Percentiles rank a stretch among this genome's conserved stretches.
phyloP scores from a whole-genome alignment of 1,140 invertebrate genomes.

The Pseudomyrmex dendroicus region DNA sequence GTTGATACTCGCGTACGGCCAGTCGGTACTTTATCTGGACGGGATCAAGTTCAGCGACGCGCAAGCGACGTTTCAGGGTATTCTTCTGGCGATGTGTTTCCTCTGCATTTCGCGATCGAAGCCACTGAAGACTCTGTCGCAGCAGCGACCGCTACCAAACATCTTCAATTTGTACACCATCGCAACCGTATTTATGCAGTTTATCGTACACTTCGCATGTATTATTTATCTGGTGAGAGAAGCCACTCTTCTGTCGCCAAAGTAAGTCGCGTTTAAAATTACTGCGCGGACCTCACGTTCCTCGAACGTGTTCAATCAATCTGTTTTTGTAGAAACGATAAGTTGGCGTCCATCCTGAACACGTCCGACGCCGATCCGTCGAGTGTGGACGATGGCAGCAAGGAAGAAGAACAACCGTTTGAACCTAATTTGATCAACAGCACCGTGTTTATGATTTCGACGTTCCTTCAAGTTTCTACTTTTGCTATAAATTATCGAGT shows the following conservation, averaged over 20 bases:
- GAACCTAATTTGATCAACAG: slow-evolving; percentile 97
- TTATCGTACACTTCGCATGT: slow-evolving; percentile 96
- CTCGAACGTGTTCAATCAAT: slow-evolving; percentile 22
- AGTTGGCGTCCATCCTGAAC: slow-evolving; percentile 80
- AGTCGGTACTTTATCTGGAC: slow-evolving; percentile 99
- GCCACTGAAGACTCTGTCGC: slow-evolving; percentile 97
- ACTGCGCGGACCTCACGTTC: background rate
- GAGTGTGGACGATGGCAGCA: slow-evolving; percentile 86
- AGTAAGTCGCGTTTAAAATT: slow-evolving; percentile 84
- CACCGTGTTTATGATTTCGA: slow-evolving; percentile 99
- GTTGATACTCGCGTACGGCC: slow-evolving; percentile 98
- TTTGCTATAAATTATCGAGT: slow-evolving; percentile 99
- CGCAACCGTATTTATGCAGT: slow-evolving; percentile 97
- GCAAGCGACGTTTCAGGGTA: slow-evolving; percentile 98
- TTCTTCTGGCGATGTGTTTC: slow-evolving; percentile 98
- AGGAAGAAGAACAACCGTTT: slow-evolving; percentile 92
- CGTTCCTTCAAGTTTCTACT: slow-evolving; percentile 98
- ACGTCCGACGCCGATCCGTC: slow-evolving; percentile 47
- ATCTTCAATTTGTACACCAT: slow-evolving; percentile 99
- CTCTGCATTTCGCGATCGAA: slow-evolving; percentile 99
- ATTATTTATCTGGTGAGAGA: slow-evolving; percentile 95
- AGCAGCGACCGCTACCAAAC: slow-evolving; percentile 97
- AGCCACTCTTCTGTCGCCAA: slow-evolving; percentile 89
- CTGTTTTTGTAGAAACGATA: slow-evolving; percentile 83
- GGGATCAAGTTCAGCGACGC: slow-evolving; percentile 99